phyloP scores from a whole-genome alignment of 2,888 invertebrate genomes.

The Troides oblongomaculatus region DNA sequence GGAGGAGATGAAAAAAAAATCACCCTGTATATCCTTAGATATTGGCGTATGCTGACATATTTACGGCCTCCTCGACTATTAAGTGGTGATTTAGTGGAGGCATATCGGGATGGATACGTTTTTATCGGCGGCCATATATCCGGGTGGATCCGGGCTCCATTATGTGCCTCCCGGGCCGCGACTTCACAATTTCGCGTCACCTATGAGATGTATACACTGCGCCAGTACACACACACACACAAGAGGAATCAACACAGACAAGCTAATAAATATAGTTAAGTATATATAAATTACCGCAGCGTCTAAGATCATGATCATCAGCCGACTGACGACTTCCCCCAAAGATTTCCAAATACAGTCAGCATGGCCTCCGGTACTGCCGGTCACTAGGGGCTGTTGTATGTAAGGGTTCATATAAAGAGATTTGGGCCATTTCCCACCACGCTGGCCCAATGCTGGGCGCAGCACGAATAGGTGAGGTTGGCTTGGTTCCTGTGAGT shows the following conservation, averaged over 20 bases:
- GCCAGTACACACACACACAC: no score
- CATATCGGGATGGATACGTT: constrained; percentile 79
- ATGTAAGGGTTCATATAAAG: not conserved
- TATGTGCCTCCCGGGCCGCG: constrained; percentile 51
- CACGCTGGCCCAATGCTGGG: not conserved
- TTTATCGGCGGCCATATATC: constrained; percentile 77
- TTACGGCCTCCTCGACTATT: constrained; percentile 76
- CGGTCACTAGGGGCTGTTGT: not conserved
- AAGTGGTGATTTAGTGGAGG: constrained; percentile 76
- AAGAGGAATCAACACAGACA: no score
- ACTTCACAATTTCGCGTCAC: not conserved
- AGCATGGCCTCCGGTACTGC: not conserved
- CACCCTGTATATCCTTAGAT: constrained; percentile 70
- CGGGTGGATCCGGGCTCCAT: constrained; percentile 66
- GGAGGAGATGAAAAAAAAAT: constrained; percentile 43
- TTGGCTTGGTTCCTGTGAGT: no score
- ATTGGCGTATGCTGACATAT: constrained; percentile 78
- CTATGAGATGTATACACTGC: no score
- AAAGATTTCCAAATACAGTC: no score
- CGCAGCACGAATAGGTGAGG: no score
- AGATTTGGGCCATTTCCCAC: no score
- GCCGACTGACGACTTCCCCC: no score
- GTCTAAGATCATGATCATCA: no score
- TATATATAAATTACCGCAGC: no score
- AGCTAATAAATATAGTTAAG: no score